Conservation (phyloP, 1,140 invertebrate species). For the Cherax quadricarinatus region DNA sequence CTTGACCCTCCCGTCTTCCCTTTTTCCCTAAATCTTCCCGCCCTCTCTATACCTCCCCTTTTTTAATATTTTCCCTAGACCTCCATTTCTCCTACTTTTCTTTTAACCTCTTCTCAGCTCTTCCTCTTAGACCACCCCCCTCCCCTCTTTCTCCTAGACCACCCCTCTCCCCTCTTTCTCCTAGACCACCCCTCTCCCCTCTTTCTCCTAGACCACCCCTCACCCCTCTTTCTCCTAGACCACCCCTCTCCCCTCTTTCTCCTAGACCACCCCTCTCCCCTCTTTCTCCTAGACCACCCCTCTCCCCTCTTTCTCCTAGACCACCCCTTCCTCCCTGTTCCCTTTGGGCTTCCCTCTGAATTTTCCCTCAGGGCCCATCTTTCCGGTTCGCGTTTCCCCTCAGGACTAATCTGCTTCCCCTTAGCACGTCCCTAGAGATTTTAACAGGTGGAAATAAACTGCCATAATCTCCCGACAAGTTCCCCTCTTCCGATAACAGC, state of each 20-base stretch:
- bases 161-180: not conserved
- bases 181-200: too few species aligned
- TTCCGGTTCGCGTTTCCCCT: not conserved
- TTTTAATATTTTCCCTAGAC: not conserved
- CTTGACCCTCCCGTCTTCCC: not conserved
- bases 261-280: not conserved
- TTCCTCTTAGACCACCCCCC: not conserved
- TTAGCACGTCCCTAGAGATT: constrained; percentile 31
- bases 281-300: not conserved
- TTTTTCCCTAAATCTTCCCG: not conserved
- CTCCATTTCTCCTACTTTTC: not conserved
- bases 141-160: not conserved
- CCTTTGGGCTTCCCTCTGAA: not conserved
- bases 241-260: not conserved
- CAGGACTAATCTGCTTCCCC: constrained; percentile 35
- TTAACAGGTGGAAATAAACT: constrained; percentile 55
- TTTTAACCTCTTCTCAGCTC: too few species aligned
- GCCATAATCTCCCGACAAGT: constrained; percentile 44
- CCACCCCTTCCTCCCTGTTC: not conserved
- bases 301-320: not conserved
- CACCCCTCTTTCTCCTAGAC: too few species aligned
- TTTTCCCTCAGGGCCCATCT: not conserved
- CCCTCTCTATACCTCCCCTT: not conserved
- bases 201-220: not conserved
- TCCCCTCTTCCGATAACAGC: constrained; percentile 36